Percentiles rank a stretch among this genome's conserved stretches.
Evolutionary conservation across 92 coral and sea anemone species (phyloP).

Genomic region (Isaurus tuberculatus): DNA sequence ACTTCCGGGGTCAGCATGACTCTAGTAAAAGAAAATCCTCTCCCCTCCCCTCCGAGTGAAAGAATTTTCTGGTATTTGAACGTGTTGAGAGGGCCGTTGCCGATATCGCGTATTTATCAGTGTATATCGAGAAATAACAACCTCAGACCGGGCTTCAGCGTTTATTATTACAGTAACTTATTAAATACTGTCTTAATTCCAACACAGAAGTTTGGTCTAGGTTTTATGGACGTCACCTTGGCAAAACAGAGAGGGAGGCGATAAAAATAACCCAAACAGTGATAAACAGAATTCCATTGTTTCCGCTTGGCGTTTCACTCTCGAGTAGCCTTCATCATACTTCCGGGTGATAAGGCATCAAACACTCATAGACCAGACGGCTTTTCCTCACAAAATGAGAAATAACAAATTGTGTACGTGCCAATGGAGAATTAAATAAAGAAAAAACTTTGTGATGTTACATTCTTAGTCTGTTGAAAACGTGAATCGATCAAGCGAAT

Average conservation of each 20-base stretch:
- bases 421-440: neutral
- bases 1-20: constrained; percentile 46
- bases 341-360: constrained; percentile 28
- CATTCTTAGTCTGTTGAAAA: neutral
- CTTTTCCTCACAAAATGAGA: neutral
- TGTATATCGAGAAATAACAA: constrained; percentile 13
- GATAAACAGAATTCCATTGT: constrained; percentile 46
- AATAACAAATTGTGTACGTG: constrained; percentile 16
- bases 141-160: neutral
- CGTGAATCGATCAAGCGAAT: constrained; percentile 46
- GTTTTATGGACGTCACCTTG: constrained; percentile 26
- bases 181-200: neutral
- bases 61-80: constrained; percentile 27
- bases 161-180: neutral
- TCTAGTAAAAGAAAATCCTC: neutral
- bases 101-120: constrained; percentile 24
- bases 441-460: neutral
- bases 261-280: constrained; percentile 29
- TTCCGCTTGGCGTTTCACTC: constrained; percentile 29
- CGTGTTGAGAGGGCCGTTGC: constrained; percentile 9
- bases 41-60: constrained; percentile 21
- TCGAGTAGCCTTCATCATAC: constrained; percentile 24
- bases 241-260: constrained; percentile 1
- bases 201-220: neutral
- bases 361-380: constrained; percentile 16